Percentiles rank a stretch among this genome's conserved stretches.
Conservation (phyloP, 2,113 vertebrate species). For the Lagopus leucura region DNA sequence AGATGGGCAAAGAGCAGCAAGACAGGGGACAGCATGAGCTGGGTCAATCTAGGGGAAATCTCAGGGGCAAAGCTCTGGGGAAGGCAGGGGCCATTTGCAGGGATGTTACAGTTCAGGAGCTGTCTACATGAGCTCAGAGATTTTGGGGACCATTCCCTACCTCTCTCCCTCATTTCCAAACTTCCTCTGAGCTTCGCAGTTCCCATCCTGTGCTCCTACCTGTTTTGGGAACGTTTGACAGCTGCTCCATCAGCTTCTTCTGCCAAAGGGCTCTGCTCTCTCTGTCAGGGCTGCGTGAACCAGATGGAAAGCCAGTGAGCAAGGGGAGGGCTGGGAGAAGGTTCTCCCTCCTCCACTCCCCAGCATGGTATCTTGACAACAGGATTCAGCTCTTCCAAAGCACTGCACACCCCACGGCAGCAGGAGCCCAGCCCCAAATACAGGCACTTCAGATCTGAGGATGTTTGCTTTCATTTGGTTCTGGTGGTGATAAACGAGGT, state of each 20-base stretch:
- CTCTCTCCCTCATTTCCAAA: not conserved
- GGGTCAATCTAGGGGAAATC: not conserved
- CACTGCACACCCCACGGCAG: fast-evolving
- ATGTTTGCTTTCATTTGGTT: not conserved
- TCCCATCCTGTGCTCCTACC: constrained; percentile 73
- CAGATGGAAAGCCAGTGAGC: not conserved
- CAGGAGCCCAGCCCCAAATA: not conserved
- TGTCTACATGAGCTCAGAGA: not conserved
- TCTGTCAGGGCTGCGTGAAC: constrained; percentile 52
- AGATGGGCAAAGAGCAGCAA: constrained; percentile 15
- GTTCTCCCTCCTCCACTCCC: not conserved
- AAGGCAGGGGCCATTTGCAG: not conserved
- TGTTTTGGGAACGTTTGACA: constrained; percentile 84
- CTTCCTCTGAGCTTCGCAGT: not conserved
- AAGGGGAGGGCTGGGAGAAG: not conserved
- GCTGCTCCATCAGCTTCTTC: constrained; percentile 76
- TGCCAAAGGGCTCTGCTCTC: constrained; percentile 77
- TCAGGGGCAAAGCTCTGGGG: not conserved
- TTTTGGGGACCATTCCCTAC: not conserved
- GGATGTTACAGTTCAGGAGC: not conserved
- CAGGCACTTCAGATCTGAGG: not conserved
- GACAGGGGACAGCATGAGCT: not conserved
- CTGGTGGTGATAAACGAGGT: fast-evolving
- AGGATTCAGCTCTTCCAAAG: not conserved
- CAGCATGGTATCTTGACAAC: not conserved